Evolutionary conservation across 2,888 invertebrate species (phyloP), one percentile per base, ranked within the genome.

Genomic region (Epinotia bilunana): DNA sequence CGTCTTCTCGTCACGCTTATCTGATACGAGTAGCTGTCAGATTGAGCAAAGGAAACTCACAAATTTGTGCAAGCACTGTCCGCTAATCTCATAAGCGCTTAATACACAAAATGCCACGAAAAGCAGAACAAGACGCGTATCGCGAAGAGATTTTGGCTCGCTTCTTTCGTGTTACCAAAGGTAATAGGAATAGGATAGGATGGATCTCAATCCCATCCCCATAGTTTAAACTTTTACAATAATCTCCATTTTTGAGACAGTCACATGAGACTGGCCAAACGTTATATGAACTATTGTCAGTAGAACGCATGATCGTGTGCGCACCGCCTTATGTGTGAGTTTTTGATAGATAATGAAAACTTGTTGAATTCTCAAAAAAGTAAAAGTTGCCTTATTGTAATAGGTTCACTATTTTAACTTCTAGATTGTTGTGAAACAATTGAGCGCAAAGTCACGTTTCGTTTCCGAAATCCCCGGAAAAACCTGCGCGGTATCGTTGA

Each of bases 401-500:
- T 1, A 9, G 39, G 53, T n/a, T n/a, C 6, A 7, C 16, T 13
- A 53, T 7, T 53, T n/a, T n/a, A 5, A 6, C 13, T 53, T n/a
- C 1, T n/a, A 16, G n/a, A n/a, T 53, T 53, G n/a, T 53, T 13
- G n/a, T 7, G 53, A n/a, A 53, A 53, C 13, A 53, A 16, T 53
- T n/a, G n/a, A 53, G n/a, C 7, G 6, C 53, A 53, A 6, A 53
- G 53, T 53, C 53, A 53, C 53, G 53, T n/a, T 43, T 46, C 58
- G 46, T 67, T 53, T 55, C 67, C 23, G 39, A 62, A 58, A 74
- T 74, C 73, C 78, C 76, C 75, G 86, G 87, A 86, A 88, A 89
- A 90, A 86, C 87, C 85, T 80, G 72, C 73, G 77, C 80, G 77
- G 73, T 82, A 83, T 81, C 80, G 80, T 82, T 93, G 93, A 93